A percentile compares a stretch with the other conserved stretches of the same genome.
Conservation (phyloP, 2,888 invertebrate species). For the Peribatodes rhomboidaria region DNA sequence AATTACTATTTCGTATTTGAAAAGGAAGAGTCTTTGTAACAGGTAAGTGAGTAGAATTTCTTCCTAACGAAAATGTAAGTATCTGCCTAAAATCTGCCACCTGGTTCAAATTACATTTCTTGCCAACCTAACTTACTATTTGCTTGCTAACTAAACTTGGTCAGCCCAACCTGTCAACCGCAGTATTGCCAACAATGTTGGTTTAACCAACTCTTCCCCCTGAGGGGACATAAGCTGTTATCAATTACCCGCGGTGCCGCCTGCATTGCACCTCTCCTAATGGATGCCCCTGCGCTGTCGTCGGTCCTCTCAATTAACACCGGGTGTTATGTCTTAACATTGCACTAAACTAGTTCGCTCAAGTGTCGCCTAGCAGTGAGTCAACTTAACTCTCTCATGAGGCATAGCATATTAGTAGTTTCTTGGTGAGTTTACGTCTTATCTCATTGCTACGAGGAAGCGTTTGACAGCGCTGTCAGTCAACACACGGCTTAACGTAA, state of each 20-base stretch:
- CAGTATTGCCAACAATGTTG: neutral
- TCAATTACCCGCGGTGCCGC: conserved; percentile 22
- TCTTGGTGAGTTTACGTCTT: neutral
- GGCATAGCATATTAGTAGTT: neutral
- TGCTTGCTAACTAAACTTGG: neutral
- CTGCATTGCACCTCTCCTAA: conserved; percentile 14
- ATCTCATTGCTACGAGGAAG: neutral
- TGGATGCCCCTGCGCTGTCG: conserved; percentile 8
- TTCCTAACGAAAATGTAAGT: too few relatives aligned
- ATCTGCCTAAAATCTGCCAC: too few relatives aligned
- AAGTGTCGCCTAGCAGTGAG: conserved; percentile 4
- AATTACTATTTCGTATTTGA: too few relatives aligned
- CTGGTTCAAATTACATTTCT: too few relatives aligned
- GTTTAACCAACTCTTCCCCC: conserved; percentile 14
- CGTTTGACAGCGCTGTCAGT: neutral
- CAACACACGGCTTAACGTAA: too few relatives aligned
- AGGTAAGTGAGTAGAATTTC: too few relatives aligned
- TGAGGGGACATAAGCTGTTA: conserved; percentile 15
- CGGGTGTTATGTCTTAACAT: conserved; percentile 5
- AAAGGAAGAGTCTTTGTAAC: too few relatives aligned
- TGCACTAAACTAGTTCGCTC: conserved; percentile 6
- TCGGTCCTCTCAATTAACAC: conserved; percentile 19
- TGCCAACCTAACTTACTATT: neutral
- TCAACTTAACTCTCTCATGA: neutral
- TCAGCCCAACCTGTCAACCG: neutral